phyloP scores from a whole-genome alignment of 2,113 vertebrate genomes.

The Oryzias woworae region DNA sequence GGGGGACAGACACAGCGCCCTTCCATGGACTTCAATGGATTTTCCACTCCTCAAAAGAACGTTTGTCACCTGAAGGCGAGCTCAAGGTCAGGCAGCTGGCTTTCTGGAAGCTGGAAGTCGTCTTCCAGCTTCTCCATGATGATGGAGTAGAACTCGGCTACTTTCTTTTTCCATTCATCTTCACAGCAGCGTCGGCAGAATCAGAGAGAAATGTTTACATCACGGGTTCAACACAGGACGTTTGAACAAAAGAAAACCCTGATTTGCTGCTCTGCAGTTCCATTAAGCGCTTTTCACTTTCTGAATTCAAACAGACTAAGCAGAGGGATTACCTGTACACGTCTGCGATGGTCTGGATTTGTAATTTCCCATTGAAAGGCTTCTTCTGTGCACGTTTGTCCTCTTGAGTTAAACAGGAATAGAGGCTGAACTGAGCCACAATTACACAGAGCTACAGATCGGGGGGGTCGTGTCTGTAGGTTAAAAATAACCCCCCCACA shows the following conservation, averaged over 20 bases:
- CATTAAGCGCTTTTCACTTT: too few species aligned
- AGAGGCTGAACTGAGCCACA: slow-evolving; percentile 76
- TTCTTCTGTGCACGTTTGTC: slow-evolving; percentile 57
- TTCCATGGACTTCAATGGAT: neutral
- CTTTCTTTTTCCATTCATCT: slow-evolving; percentile 99
- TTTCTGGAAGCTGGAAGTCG: slow-evolving; percentile 88
- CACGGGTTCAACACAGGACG: too few species aligned
- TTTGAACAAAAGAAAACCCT: too few species aligned
- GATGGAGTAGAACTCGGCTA: slow-evolving; percentile 88
- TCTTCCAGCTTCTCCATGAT: slow-evolving; percentile 86
- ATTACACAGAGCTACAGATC: slow-evolving; percentile 74
- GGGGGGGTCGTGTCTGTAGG: slow-evolving; percentile 75
- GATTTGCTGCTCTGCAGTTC: too few species aligned
- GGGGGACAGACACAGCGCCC: neutral
- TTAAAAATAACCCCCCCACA: slow-evolving; percentile 90
- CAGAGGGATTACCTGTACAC: slow-evolving; percentile 86
- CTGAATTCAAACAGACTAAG: too few species aligned
- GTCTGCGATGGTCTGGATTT: slow-evolving; percentile 96
- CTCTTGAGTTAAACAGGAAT: slow-evolving; percentile 62
- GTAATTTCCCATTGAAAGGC: slow-evolving; percentile 90
- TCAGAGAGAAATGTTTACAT: neutral
- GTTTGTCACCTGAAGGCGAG: slow-evolving; percentile 87
- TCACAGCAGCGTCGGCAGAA: slow-evolving; percentile 12
- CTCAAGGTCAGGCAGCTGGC: slow-evolving; percentile 81
- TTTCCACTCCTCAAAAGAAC: neutral